Evolutionary conservation across 2,113 vertebrate species (phyloP).

Genomic region (Lanius ludovicianus): DNA sequence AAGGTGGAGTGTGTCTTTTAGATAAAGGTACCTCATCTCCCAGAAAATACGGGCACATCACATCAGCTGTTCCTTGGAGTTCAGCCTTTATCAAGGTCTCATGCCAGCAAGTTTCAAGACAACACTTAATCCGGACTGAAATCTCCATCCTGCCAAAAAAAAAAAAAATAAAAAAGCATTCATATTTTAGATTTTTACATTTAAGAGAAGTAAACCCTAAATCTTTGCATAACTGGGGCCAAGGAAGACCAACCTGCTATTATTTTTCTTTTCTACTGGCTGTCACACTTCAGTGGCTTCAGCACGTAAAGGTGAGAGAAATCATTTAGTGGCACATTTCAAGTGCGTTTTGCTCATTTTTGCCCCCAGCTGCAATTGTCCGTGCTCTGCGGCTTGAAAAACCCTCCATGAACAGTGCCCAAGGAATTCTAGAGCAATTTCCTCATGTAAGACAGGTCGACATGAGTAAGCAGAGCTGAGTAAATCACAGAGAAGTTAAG

Average conservation of each 20-base stretch:
- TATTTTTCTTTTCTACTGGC: neutral
- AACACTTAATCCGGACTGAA: neutral
- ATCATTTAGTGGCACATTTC: neutral
- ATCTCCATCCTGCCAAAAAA: neutral
- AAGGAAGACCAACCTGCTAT: neutral
- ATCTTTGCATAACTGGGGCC: neutral
- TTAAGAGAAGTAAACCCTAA: neutral
- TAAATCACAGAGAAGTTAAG: neutral
- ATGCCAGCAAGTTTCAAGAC: neutral
- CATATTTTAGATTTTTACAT: neutral
- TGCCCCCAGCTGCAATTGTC: neutral
- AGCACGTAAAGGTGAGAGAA: slow-evolving; percentile 25
- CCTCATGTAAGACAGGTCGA: neutral
- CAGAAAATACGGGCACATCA: fast-evolving
- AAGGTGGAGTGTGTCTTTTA: neutral
- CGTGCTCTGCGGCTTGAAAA: neutral
- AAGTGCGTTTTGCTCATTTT: slow-evolving; percentile 18
- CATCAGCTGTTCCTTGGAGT: neutral
- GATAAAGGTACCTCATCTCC: neutral
- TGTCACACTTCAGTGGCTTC: slow-evolving; percentile 8
- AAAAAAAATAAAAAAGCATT: neutral
- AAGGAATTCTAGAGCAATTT: neutral
- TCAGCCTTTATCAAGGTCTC: neutral
- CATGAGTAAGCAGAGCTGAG: neutral
- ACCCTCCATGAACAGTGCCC: neutral